phyloP scores from a whole-genome alignment of 1,140 invertebrate species.

The Drosophila auraria region DNA sequence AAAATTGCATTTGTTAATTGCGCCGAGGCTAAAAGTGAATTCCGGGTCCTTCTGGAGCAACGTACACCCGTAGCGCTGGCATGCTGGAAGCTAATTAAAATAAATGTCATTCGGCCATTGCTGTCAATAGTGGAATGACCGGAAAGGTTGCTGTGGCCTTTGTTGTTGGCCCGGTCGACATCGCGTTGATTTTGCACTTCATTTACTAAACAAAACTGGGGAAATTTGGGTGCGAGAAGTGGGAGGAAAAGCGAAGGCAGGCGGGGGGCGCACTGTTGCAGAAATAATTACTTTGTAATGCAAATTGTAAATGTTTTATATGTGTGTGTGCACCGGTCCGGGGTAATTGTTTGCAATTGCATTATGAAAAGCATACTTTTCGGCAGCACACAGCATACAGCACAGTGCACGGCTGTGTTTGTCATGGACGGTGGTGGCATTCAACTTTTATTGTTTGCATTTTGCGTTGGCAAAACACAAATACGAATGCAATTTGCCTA shows the following conservation, averaged over 20 bases:
- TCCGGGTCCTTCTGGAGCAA: slow-evolving; percentile 11
- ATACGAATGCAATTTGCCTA: slow-evolving; percentile 17
- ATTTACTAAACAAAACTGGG: slow-evolving; percentile 58
- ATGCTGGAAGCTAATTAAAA: slow-evolving; percentile 73
- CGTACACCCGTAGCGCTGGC: slow-evolving; percentile 18
- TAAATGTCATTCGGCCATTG: slow-evolving; percentile 67
- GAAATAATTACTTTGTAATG: slow-evolving; percentile 80
- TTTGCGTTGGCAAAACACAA: slow-evolving; percentile 36
- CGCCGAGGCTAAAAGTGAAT: slow-evolving; percentile 44
- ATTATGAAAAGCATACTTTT: slow-evolving; percentile 71
- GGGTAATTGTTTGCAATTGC: slow-evolving; percentile 70
- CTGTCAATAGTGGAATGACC: slow-evolving; percentile 59
- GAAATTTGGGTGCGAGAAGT: slow-evolving; percentile 15
- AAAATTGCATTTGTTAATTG: slow-evolving; percentile 76
- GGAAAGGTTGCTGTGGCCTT: slow-evolving; percentile 21
- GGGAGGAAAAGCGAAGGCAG: background rate
- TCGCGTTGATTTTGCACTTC: slow-evolving; percentile 72
- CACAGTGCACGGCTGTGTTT: background rate
- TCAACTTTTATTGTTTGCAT: slow-evolving; percentile 35
- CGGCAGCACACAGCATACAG: slow-evolving; percentile 6
- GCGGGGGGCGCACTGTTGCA: slow-evolving; percentile 21
- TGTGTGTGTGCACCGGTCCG: slow-evolving; percentile 30
- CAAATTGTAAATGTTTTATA: slow-evolving; percentile 48
- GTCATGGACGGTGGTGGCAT: slow-evolving; percentile 21
- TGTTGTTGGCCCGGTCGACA: slow-evolving; percentile 39